A percentile compares a stretch with the other conserved stretches of the same genome.
Evolutionary conservation across 2,888 invertebrate genomes (phyloP).

Genomic region (Nomada fabriciana): DNA sequence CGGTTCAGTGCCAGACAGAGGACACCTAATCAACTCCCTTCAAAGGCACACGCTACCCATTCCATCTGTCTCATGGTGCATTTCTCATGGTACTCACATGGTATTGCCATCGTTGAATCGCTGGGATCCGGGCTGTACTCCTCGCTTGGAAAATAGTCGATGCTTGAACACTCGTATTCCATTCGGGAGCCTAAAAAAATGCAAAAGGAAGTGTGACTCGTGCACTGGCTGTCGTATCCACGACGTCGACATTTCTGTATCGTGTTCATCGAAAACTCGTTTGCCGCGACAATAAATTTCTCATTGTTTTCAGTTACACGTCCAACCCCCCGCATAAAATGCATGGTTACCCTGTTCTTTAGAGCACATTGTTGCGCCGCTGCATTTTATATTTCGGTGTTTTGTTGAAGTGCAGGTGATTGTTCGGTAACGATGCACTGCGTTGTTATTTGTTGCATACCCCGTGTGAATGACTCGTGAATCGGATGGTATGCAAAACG

Average conservation of each 20-base stretch:
- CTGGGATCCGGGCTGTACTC: constrained; percentile 94
- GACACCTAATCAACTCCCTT: constrained; percentile 65
- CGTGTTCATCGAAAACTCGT: constrained; percentile 18
- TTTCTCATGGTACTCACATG: constrained; percentile 90
- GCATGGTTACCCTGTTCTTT: no score
- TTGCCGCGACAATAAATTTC: constrained; percentile 25
- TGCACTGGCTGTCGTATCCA: neutral
- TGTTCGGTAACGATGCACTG: neutral
- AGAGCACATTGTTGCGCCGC: neutral
- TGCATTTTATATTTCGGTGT: constrained; percentile 10
- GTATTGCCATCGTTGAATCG: constrained; percentile 96
- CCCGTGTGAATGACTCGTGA: neutral
- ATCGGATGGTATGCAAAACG: neutral
- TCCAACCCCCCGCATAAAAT: neutral
- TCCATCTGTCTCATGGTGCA: constrained; percentile 45
- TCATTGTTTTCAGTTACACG: neutral
- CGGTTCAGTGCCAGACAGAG: constrained; percentile 49
- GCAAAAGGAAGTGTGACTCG: constrained; percentile 63
- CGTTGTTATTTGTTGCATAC: neutral
- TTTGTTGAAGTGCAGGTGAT: neutral
- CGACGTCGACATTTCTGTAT: constrained; percentile 27
- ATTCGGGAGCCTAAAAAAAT: constrained; percentile 88
- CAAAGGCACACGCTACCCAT: constrained; percentile 55
- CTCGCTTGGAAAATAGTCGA: constrained; percentile 95
- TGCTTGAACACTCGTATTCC: constrained; percentile 91